These are phyloP conservation scores for Callipepla squamata DNA, from an alignment of 2,113 vertebrate species.

Conservation along the genomic window DNA sequence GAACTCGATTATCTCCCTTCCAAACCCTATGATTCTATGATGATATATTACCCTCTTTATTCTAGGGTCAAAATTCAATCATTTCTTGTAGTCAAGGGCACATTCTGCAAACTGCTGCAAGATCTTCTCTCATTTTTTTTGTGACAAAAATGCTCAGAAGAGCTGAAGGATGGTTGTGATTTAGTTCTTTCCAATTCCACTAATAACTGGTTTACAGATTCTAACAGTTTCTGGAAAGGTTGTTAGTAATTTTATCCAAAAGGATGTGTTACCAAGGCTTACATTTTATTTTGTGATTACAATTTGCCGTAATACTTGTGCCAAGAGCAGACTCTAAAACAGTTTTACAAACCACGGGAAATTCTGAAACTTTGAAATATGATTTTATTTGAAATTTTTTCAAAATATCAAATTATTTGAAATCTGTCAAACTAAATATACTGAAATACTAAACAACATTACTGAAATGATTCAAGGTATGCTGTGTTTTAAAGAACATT, in stretches of 20 bases:
- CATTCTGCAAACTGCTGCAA: not conserved
- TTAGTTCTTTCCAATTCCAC: not conserved
- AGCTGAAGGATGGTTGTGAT: not conserved
- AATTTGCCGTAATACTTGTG: not conserved
- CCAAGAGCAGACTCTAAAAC: not conserved
- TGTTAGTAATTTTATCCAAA: not conserved
- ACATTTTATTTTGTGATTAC: not conserved
- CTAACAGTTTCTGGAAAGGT: not conserved
- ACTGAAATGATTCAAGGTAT: not conserved
- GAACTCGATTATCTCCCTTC: too few species aligned
- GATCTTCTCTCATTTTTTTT: slow-evolving; percentile 9
- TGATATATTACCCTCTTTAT: not conserved
- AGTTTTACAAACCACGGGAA: not conserved
- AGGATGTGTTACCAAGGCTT: not conserved
- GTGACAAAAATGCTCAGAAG: not conserved
- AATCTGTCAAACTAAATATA: not conserved
- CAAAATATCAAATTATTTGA: not conserved
- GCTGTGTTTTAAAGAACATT: not conserved
- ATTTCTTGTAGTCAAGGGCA: not conserved
- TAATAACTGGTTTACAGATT: not conserved
- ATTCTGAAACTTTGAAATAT: not conserved
- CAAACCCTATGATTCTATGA: too few species aligned
- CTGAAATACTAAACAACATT: not conserved
- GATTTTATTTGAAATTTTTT: not conserved
- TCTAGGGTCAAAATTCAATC: not conserved